phyloP scores from a whole-genome alignment of 2,888 invertebrate genomes.

The Epinotia bilunana region DNA sequence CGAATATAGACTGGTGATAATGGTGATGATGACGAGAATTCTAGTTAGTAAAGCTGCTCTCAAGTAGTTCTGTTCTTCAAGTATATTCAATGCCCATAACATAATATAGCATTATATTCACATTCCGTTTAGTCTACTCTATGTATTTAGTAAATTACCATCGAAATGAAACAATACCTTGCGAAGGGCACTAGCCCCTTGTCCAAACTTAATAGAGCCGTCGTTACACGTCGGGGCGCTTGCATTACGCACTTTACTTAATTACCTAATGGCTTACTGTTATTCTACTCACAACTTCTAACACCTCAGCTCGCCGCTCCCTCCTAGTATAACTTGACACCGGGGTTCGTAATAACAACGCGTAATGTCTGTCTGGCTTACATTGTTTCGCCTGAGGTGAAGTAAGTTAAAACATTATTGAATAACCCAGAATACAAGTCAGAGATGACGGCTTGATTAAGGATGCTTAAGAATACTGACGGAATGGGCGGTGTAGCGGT shows the following conservation, averaged over 20 bases:
- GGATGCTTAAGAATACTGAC: constrained; percentile 35
- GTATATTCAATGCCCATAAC: not conserved
- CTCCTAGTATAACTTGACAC: not conserved
- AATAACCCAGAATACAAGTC: constrained; percentile 8
- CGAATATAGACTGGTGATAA: too few species aligned
- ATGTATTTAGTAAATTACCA: not conserved
- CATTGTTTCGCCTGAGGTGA: not conserved
- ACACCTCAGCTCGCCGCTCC: not conserved
- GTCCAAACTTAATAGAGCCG: constrained; percentile 34
- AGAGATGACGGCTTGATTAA: constrained; percentile 40
- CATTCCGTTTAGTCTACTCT: not conserved
- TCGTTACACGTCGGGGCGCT: constrained; percentile 24
- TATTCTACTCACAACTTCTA: not conserved
- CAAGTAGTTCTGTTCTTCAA: not conserved
- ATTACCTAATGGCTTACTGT: constrained; percentile 34
- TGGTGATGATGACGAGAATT: too few species aligned
- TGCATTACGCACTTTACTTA: constrained; percentile 42
- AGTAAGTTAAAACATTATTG: not conserved
- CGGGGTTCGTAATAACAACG: not conserved
- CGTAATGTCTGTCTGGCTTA: not conserved
- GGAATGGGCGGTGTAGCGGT: constrained; percentile 13
- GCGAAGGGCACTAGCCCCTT: constrained; percentile 14
- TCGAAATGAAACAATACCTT: constrained; percentile 14
- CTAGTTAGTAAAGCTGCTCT: not conserved
- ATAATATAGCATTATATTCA: not conserved